Conservation (phyloP, 2,888 invertebrate species). For the Fragum sueziense region DNA sequence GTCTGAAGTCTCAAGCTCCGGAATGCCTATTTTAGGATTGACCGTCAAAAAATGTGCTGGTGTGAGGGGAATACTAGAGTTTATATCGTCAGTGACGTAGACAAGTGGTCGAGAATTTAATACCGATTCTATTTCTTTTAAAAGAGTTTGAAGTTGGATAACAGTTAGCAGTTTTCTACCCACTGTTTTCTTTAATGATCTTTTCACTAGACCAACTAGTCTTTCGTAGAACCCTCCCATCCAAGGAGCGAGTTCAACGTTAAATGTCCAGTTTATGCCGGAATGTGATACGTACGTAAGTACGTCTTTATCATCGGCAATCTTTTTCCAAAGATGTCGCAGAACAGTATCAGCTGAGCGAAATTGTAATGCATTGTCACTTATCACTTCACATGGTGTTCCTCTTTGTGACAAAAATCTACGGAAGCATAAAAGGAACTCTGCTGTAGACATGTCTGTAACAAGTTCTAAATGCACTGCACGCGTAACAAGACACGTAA, state of each 20-base stretch:
- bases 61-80: too few relatives aligned
- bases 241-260: constrained; percentile 45
- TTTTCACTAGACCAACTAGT: constrained; percentile 41
- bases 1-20: too few relatives aligned
- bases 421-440: constrained; percentile 22
- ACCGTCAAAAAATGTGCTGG: too few relatives aligned
- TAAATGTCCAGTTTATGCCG: constrained; percentile 34
- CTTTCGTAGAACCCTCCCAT: constrained; percentile 50
- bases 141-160: constrained; percentile 38
- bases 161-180: constrained; percentile 25
- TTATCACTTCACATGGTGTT: constrained; percentile 2
- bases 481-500: constrained; percentile 27
- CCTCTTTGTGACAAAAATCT: constrained; percentile 26
- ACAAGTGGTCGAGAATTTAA: too few relatives aligned
- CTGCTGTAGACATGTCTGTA: constrained; percentile 11
- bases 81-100: too few relatives aligned
- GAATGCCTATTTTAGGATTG: too few relatives aligned
- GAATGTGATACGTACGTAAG: constrained; percentile 26
- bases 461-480: constrained; percentile 29
- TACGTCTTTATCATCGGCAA: constrained; percentile 20
- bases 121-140: too few relatives aligned
- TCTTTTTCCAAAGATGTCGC: constrained; percentile 10
- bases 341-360: constrained; percentile 25
- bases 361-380: constrained; percentile 38
- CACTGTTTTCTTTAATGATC: constrained; percentile 35